These are phyloP conservation scores for Clinocottus analis DNA, from an alignment of 2,113 vertebrate species.

Conservation along the genomic window DNA sequence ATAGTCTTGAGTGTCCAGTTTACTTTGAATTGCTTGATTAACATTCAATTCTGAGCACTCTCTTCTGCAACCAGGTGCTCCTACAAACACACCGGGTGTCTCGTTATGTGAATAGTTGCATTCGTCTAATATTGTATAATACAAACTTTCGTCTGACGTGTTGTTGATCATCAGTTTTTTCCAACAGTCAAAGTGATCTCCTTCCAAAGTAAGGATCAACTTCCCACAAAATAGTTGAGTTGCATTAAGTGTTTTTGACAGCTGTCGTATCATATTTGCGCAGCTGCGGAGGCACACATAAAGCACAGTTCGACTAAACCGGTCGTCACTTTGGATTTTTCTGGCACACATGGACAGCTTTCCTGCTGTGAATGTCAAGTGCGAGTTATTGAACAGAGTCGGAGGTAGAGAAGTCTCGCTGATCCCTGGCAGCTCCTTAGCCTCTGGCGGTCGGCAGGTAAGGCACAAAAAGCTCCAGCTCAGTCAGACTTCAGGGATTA, in stretches of 20 bases:
- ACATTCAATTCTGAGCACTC: not conserved
- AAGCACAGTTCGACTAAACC: constrained; percentile 34
- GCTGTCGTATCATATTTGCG: constrained; percentile 65
- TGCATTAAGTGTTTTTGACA: constrained; percentile 59
- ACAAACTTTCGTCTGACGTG: constrained; percentile 10
- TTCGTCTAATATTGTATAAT: not conserved
- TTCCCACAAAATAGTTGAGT: constrained; percentile 36
- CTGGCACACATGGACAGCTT: constrained; percentile 48
- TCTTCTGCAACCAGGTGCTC: constrained; percentile 18
- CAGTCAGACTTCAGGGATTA: constrained; percentile 67
- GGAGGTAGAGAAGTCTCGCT: constrained; percentile 33
- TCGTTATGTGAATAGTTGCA: not conserved
- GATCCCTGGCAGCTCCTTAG: constrained; percentile 49
- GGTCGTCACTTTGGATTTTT: constrained; percentile 50
- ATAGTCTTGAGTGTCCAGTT: not conserved
- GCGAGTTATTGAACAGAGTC: constrained; percentile 55
- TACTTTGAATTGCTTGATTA: constrained; percentile 1
- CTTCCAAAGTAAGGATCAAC: constrained; percentile 24
- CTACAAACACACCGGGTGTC: constrained; percentile 11
- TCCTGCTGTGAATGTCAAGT: constrained; percentile 63
- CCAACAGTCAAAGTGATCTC: constrained; percentile 5
- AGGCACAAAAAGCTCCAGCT: constrained; percentile 60
- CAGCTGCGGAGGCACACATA: constrained; percentile 27
- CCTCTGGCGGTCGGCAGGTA: constrained; percentile 54
- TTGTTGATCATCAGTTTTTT: not conserved